Evolutionary conservation across 37 sponge, comb jelly and placozoan genomes (phyloP), one percentile per base, ranked within the genome.

Genomic region (Agelas oroides): DNA sequence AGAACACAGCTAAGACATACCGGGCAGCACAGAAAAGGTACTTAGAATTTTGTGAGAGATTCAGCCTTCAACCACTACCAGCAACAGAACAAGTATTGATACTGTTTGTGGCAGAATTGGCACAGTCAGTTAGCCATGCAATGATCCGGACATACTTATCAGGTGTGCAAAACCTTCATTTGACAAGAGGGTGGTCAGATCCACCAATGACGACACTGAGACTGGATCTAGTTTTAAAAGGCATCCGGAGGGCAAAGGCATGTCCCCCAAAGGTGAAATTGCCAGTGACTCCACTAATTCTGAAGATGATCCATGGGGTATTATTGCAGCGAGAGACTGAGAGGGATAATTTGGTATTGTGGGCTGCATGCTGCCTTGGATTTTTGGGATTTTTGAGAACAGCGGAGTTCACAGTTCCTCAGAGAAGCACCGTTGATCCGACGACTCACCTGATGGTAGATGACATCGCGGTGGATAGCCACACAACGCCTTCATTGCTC

Each of bases 211-310:
- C 59, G 59, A 25, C 53, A 56, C 36, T 12, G 60, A 33, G 78
- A 31, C 37, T 77, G 21, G 53, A 76, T 0, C 52, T 77, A 0
- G 60, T 85, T 30, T 37, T 85, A 41, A 36, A 24, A 25, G 77
- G 86, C 12, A 30, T 85, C 13, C 20, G 41, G 58, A 46, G 85
- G 57, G 25, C 21, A 39, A 53, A 46, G 35, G 30, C 40, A 0
- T 41, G 27, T 15, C 67, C 63, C 16, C 23, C 23, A 25, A 21
- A 35, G 20, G 3, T 62, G 36, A 27, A 56, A 30, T 78, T 85
- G 71, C 86, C 78, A 0, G 65, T 85, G 35, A 85, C 86, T 24
- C 86, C 86, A 1, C 8, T 2, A 8, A 85, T 85, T 2, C 58
- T 85, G 35, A 0, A 27, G 59, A 6, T 61, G 20, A 37, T 65